Conservation (phyloP, 2,888 invertebrate genomes). For the Lithophane socia region DNA sequence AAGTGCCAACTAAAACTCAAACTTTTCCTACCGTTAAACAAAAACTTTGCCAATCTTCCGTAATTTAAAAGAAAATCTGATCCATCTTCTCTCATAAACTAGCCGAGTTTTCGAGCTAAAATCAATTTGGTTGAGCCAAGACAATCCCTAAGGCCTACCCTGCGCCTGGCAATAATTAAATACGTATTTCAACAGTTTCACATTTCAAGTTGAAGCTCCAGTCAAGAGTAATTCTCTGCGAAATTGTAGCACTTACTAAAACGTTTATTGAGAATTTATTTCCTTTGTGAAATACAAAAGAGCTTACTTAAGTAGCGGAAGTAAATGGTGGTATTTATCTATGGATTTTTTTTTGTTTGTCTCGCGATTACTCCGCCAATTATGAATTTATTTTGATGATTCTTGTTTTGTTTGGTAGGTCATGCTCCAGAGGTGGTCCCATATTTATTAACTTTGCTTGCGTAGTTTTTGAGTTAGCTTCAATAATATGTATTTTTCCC, state of each 20-base stretch:
- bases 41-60: constrained; percentile 39
- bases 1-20: constrained; percentile 1
- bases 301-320: constrained; percentile 15
- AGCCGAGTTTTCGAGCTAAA: constrained; percentile 12
- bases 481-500: no score
- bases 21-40: constrained; percentile 24
- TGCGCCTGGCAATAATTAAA: constrained; percentile 51
- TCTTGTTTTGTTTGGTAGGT: no score
- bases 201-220: constrained; percentile 27
- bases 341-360: neutral
- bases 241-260: constrained; percentile 60
- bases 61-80: constrained; percentile 37
- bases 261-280: constrained; percentile 53
- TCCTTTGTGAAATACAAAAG: constrained; percentile 41
- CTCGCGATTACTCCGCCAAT: no score
- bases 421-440: no score
- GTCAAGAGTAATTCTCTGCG: constrained; percentile 61
- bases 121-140: constrained; percentile 41
- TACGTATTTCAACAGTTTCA: constrained; percentile 59
- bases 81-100: constrained; percentile 27
- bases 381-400: no score
- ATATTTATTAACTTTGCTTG: no score
- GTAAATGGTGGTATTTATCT: constrained; percentile 12
- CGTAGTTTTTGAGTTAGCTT: no score
- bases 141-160: constrained; percentile 32